These are phyloP conservation scores for Synanthedon formicaeformis DNA, from an alignment of 2,888 invertebrate species.

Conservation along the genomic window DNA sequence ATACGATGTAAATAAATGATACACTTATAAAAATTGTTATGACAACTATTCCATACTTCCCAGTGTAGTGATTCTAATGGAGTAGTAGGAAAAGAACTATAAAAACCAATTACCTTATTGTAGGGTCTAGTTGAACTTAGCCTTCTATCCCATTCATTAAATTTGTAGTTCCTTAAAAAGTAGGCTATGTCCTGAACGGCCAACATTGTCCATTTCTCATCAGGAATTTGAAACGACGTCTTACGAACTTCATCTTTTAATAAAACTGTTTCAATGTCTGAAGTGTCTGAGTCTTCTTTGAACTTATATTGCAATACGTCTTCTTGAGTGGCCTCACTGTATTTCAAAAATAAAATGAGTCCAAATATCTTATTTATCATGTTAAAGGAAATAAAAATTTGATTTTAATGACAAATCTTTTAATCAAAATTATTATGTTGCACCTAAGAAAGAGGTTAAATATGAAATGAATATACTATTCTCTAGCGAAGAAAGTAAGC, in stretches of 20 bases:
- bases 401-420: no score
- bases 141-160: slow-evolving; percentile 73
- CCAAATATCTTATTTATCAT: no score
- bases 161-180: slow-evolving; percentile 73
- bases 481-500: no score
- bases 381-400: no score
- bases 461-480: no score
- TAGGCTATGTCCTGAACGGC: slow-evolving; percentile 71
- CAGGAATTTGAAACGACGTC: slow-evolving; percentile 15
- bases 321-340: no score
- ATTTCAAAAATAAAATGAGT: no score
- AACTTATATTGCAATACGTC: no score
- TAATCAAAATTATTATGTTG: no score
- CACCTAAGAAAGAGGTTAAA: no score
- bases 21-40: slow-evolving; percentile 63
- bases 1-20: slow-evolving; percentile 64
- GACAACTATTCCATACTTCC: slow-evolving; percentile 71
- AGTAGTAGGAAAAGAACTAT: slow-evolving; percentile 64
- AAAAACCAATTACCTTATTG: slow-evolving; percentile 23
- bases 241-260: slow-evolving; percentile 5
- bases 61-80: slow-evolving; percentile 70
- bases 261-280: not conserved
- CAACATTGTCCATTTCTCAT: slow-evolving; percentile 43
- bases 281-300: not conserved
- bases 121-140: slow-evolving; percentile 36